phyloP scores from a whole-genome alignment of 2,113 vertebrate genomes.

The Trichomycterus rosablanca region DNA sequence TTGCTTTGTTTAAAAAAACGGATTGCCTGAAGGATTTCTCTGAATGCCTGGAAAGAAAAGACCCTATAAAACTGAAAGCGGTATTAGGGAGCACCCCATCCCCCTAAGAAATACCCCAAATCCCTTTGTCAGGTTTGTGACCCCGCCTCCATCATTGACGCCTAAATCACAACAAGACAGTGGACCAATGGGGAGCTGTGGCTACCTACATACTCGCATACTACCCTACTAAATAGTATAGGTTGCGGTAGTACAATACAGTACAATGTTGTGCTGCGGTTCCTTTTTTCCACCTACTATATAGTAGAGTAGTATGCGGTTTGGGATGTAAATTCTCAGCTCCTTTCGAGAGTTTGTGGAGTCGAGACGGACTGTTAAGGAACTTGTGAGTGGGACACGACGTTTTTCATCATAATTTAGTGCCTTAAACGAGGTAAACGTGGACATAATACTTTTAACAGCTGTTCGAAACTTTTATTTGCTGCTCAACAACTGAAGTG shows the following conservation, averaged over 20 bases:
- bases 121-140: conserved; percentile 32
- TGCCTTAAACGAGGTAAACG: no score
- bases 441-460: no score
- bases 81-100: conserved; percentile 4
- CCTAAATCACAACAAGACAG: conserved; percentile 66
- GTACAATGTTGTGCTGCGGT: no score
- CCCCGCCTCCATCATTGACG: conserved; percentile 54
- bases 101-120: not conserved
- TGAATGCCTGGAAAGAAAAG: not conserved
- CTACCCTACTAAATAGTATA: not conserved
- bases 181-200: conserved; percentile 71
- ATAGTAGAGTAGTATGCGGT: conserved; percentile 50
- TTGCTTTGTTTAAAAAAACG: not conserved
- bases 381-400: not conserved
- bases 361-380: not conserved
- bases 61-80: not conserved
- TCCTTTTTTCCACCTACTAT: not conserved
- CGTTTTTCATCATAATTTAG: no score
- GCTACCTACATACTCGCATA: conserved; percentile 54
- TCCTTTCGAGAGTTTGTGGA: not conserved
- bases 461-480: no score
- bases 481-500: no score
- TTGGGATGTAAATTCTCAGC: conserved; percentile 39
- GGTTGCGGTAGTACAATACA: no score
- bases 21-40: not conserved